phyloP scores from a whole-genome alignment of 64 coral and sea anemone genomes.

The Trachythela sp. region DNA sequence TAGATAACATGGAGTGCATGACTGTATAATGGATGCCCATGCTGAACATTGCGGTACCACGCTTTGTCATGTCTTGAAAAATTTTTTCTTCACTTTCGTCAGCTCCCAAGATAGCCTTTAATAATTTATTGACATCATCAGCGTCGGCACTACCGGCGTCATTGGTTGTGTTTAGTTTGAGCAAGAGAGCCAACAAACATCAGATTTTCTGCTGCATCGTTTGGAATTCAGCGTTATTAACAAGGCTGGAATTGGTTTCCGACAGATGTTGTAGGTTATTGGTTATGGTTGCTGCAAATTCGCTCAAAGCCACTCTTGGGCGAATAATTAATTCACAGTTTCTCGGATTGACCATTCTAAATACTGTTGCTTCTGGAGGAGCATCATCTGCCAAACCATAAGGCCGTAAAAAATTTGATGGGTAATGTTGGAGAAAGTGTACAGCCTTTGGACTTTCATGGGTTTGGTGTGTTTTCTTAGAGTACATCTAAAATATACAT shows the following conservation, averaged over 20 bases:
- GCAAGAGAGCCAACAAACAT: not conserved
- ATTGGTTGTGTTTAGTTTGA: not conserved
- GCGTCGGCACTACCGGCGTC: not conserved
- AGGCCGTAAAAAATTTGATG: not conserved
- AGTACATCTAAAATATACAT: too few species aligned
- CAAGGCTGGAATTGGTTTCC: not conserved
- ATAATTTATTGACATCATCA: not conserved
- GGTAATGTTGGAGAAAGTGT: too few species aligned
- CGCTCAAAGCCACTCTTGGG: not conserved
- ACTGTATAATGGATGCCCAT: not conserved
- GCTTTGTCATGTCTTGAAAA: not conserved
- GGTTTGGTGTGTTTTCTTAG: too few species aligned
- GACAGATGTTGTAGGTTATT: not conserved
- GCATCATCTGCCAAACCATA: not conserved
- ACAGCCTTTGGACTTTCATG: too few species aligned
- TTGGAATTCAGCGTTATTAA: not conserved
- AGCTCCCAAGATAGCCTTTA: not conserved
- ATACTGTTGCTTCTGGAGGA: not conserved
- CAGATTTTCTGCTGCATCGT: not conserved
- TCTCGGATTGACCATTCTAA: not conserved
- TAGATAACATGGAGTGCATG: not conserved
- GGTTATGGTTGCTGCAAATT: not conserved
- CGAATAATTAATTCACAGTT: not conserved
- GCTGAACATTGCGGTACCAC: not conserved
- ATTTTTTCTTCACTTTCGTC: not conserved